phyloP scores from a whole-genome alignment of 2,888 invertebrate genomes.

The Dicranocentrus wangi region DNA sequence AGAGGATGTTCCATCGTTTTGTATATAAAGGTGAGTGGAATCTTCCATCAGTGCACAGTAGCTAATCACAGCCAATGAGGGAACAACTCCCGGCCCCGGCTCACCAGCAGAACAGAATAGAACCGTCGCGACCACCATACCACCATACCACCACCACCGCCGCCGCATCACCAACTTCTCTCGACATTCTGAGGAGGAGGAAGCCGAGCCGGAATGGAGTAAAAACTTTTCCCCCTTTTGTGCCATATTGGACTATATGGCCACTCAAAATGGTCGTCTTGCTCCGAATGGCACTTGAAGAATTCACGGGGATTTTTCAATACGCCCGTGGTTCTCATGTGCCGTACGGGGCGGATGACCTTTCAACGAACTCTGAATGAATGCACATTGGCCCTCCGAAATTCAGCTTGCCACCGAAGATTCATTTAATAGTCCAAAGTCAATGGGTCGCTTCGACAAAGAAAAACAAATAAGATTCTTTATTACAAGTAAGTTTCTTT shows the following conservation, averaged over 20 bases:
- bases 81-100: neutral
- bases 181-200: no score
- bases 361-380: conserved; percentile 45
- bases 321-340: conserved; percentile 75
- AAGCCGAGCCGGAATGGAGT: no score
- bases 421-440: no score
- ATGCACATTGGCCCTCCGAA: neutral
- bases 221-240: no score
- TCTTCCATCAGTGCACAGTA: no score
- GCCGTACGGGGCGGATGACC: conserved; percentile 74
- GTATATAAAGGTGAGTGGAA: neutral
- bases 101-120: neutral
- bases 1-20: neutral
- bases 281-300: conserved; percentile 75
- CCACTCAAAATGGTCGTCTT: conserved; percentile 62
- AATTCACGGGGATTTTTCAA: conserved; percentile 74
- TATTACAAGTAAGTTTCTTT: no score
- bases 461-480: neutral
- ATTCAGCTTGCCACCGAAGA: no score
- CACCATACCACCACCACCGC: no score
- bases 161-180: no score
- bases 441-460: neutral
- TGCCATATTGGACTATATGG: neutral
- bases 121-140: no score
- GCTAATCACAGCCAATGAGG: neutral